Conservation (phyloP, 2,888 invertebrate genomes). For the Volucella inanis region DNA sequence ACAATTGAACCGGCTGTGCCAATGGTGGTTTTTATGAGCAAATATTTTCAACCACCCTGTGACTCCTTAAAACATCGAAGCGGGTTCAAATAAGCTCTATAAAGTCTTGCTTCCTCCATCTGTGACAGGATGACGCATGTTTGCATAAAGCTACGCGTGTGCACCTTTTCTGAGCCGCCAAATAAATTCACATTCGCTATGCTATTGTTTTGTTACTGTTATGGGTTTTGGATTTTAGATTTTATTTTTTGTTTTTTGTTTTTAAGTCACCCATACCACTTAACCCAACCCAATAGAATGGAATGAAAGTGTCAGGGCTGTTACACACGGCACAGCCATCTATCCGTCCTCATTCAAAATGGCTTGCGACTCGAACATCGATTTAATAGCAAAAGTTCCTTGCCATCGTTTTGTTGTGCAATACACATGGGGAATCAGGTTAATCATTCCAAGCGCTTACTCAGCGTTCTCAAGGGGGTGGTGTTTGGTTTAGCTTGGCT, state of each 20-base stretch:
- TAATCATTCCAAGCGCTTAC: constrained; percentile 74
- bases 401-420: constrained; percentile 57
- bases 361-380: constrained; percentile 39
- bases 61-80: not conserved
- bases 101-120: constrained; percentile 28
- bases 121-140: constrained; percentile 46
- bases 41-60: constrained; percentile 31
- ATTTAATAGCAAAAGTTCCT: constrained; percentile 70
- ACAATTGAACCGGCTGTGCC: constrained; percentile 52
- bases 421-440: constrained; percentile 76
- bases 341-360: constrained; percentile 20
- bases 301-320: constrained; percentile 61
- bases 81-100: constrained; percentile 3
- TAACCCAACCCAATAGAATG: constrained; percentile 16
- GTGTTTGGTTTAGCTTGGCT: not conserved
- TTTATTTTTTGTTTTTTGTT: too few species aligned
- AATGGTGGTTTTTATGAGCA: constrained; percentile 48
- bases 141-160: constrained; percentile 45
- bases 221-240: constrained; percentile 22
- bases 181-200: constrained; percentile 57
- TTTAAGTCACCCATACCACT: not conserved
- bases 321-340: constrained; percentile 52
- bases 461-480: constrained; percentile 68
- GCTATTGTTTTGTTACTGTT: constrained; percentile 1
- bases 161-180: constrained; percentile 26